A percentile compares a stretch with the other conserved stretches of the same genome.
phyloP scores from a whole-genome alignment of 37 sponge, comb jelly and placozoan genomes.

The Crambe crambe region DNA sequence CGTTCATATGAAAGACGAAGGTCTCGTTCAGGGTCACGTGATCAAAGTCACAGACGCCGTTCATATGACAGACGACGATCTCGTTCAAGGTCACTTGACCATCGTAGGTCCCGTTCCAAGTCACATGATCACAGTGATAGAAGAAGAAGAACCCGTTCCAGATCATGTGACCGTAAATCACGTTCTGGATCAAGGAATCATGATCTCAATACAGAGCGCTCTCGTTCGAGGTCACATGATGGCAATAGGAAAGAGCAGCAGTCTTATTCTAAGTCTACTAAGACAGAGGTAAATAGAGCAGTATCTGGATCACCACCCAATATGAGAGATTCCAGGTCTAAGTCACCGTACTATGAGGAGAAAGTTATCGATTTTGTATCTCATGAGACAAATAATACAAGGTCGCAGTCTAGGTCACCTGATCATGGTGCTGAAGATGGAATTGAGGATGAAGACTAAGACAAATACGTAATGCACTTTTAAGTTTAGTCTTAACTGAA shows the following conservation, averaged over 20 bases:
- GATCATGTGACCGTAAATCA: not conserved
- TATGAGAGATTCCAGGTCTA: not conserved
- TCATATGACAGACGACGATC: not conserved
- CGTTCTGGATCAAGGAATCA: not conserved
- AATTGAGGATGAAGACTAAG: no score
- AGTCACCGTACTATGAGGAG: not conserved
- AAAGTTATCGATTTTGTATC: not conserved
- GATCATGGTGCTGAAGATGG: not conserved
- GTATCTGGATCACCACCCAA: not conserved
- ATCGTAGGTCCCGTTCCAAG: not conserved
- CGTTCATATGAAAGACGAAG: conserved; percentile 4
- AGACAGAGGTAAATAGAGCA: not conserved
- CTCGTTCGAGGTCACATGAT: not conserved
- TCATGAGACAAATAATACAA: not conserved
- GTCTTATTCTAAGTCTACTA: not conserved
- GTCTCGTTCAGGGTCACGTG: conserved; percentile 9
- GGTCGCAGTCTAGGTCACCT: not conserved
- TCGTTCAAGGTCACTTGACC: conserved; percentile 2
- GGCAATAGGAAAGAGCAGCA: not conserved
- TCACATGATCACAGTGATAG: not conserved
- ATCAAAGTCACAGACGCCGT: not conserved
- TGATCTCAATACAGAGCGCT: not conserved
- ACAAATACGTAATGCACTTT: no score
- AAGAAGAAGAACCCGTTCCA: conserved; percentile 3
- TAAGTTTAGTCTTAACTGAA: no score